A percentile compares a stretch with the other conserved stretches of the same genome.
These are phyloP conservation scores for Mus caroli DNA, from an alignment of 2,797 vertebrate species.

Conservation along the genomic window DNA sequence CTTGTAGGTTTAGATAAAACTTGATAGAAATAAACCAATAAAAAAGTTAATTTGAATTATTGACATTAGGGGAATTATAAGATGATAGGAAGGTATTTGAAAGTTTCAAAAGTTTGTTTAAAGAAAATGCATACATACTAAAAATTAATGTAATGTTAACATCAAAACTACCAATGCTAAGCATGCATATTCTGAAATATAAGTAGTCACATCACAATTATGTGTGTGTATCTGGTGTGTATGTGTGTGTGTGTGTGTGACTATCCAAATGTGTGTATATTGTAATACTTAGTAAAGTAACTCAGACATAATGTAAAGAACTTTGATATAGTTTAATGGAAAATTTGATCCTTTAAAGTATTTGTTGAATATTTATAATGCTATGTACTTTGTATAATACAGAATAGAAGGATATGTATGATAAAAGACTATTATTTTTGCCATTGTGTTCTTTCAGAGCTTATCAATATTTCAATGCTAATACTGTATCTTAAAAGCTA, in stretches of 20 bases:
- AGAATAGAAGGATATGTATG: neutral
- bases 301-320: neutral
- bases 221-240: neutral
- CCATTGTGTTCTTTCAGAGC: constrained; percentile 51
- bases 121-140: neutral
- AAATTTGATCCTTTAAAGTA: constrained; percentile 51
- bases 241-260: neutral
- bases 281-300: constrained; percentile 23
- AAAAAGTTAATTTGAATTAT: constrained; percentile 22
- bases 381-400: neutral
- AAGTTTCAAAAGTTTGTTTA: neutral
- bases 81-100: neutral
- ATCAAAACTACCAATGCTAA: constrained; percentile 18
- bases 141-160: constrained; percentile 30
- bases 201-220: neutral
- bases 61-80: neutral
- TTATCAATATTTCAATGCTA: constrained; percentile 70
- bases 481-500: constrained; percentile 57
- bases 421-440: constrained; percentile 38
- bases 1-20: neutral
- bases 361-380: constrained; percentile 44
- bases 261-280: neutral
- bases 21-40: constrained; percentile 14
- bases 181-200: constrained; percentile 2
- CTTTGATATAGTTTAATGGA: neutral